A percentile compares a stretch with the other conserved stretches of the same genome.
Evolutionary conservation across 2,888 invertebrate species (phyloP).

Genomic region (Lycaena phlaeas): DNA sequence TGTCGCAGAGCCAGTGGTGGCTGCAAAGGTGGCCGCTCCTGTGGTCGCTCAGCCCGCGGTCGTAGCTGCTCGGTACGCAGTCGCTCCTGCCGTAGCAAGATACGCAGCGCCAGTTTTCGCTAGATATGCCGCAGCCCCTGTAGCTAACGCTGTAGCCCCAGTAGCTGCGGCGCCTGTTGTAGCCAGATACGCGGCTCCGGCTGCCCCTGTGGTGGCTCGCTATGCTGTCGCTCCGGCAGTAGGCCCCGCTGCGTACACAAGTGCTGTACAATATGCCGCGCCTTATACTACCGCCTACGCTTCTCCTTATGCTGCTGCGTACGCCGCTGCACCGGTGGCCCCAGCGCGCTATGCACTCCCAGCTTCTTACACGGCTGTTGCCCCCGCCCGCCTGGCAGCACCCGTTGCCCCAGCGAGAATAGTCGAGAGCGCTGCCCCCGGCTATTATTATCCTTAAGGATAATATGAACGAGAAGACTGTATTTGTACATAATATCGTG

Average conservation of each 20-base stretch:
- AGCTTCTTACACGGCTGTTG: constrained; percentile 9
- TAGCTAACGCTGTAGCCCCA: constrained; percentile 26
- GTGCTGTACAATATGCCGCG: too few relatives aligned
- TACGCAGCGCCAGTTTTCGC: constrained; percentile 25
- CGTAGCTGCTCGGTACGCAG: constrained; percentile 30
- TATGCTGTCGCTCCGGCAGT: constrained; percentile 54
- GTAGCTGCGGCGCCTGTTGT: constrained; percentile 28
- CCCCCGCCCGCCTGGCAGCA: constrained; percentile 17
- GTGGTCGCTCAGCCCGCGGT: constrained; percentile 25
- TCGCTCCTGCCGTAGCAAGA: constrained; percentile 28
- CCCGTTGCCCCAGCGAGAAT: constrained; percentile 19
- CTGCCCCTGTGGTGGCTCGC: constrained; percentile 21
- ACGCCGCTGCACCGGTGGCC: constrained; percentile 11
- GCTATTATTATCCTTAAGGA: constrained; percentile 3
- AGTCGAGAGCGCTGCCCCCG: constrained; percentile 2
- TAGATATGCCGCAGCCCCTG: constrained; percentile 29
- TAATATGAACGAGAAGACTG: neutral
- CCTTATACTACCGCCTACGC: constrained; percentile 25
- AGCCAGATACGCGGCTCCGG: constrained; percentile 20
- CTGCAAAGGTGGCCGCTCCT: constrained; percentile 34
- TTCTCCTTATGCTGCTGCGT: constrained; percentile 18
- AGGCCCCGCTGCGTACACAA: constrained; percentile 76
- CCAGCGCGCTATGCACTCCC: constrained; percentile 27
- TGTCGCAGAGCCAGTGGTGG: constrained; percentile 43
- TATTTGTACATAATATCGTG: neutral